Percentiles rank a stretch among this genome's conserved stretches.
Evolutionary conservation across 2,797 vertebrate species (phyloP).

Genomic region (Kryptolebias ocellatus): DNA sequence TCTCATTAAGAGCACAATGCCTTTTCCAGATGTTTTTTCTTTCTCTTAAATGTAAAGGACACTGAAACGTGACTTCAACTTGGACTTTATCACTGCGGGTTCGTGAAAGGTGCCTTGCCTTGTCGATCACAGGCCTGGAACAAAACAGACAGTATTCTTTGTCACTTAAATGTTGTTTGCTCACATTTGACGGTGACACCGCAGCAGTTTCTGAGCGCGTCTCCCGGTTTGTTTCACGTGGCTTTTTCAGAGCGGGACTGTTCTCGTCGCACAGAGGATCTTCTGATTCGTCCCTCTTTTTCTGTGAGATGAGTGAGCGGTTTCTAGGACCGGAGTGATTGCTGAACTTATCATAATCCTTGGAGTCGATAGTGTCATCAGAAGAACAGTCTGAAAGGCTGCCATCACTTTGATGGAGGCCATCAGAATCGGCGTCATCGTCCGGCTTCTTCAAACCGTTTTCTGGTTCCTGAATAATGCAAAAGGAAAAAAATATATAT

Average conservation of each 20-base stretch:
- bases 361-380: conserved; percentile 4
- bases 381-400: conserved; percentile 30
- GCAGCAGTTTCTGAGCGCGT: conserved; percentile 16
- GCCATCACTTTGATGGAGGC: conserved; percentile 15
- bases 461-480: conserved; percentile 29
- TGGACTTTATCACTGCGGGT: conserved; percentile 60
- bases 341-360: conserved; percentile 10
- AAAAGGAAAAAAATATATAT: not conserved
- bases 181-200: conserved; percentile 1
- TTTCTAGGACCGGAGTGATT: not conserved
- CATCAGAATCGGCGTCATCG: conserved; percentile 18
- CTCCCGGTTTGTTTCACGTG: not conserved
- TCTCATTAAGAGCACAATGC: conserved; percentile 66
- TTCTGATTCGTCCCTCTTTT: not conserved
- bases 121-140: conserved; percentile 27
- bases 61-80: conserved; percentile 60
- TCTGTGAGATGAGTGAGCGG: not conserved
- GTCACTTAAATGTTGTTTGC: conserved; percentile 1
- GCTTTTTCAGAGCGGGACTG: not conserved
- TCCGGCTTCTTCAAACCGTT: conserved; percentile 4
- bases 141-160: conserved; percentile 70
- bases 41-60: conserved; percentile 52
- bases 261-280: not conserved
- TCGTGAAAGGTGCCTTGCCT: conserved; percentile 53
- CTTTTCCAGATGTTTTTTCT: conserved; percentile 58